phyloP scores from a whole-genome alignment of 1,140 invertebrate species.

The Helicoverpa zea region DNA sequence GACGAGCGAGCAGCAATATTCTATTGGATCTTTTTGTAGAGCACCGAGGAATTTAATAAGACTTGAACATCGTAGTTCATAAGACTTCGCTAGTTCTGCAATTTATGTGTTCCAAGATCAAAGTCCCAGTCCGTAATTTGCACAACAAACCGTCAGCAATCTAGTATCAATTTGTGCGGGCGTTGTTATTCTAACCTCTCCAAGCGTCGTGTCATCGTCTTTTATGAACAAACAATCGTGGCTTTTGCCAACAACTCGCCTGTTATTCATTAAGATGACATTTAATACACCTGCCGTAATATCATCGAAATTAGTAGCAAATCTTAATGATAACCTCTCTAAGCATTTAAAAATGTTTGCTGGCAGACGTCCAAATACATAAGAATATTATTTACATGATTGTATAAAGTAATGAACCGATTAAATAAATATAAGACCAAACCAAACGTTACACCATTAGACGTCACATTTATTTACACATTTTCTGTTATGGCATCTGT shows the following conservation, averaged over 20 bases:
- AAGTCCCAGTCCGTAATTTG: slow-evolving; percentile 7
- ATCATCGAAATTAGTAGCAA: background rate
- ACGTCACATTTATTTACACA: background rate
- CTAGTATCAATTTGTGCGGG: slow-evolving; percentile 5
- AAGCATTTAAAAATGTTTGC: background rate
- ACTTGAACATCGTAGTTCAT: background rate
- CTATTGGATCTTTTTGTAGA: background rate
- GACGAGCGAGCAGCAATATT: slow-evolving; percentile 4
- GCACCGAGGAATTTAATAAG: background rate
- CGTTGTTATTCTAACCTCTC: slow-evolving; percentile 21
- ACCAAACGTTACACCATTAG: background rate
- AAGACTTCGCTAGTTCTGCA: background rate
- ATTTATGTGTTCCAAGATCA: background rate
- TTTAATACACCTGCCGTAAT: slow-evolving; percentile 11
- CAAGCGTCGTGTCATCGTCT: slow-evolving; percentile 2
- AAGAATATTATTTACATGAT: background rate
- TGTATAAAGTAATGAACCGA: background rate
- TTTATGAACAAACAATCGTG: slow-evolving; percentile 15
- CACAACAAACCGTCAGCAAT: slow-evolving; percentile 5
- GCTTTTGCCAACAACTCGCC: slow-evolving; percentile 22
- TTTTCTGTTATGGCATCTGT: background rate
- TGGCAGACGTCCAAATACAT: background rate
- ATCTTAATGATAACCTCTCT: background rate
- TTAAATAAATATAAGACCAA: background rate
- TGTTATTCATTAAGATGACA: slow-evolving; percentile 26